Conservation (phyloP, 1,140 invertebrate species). For the Ditylenchus dipsaci region DNA sequence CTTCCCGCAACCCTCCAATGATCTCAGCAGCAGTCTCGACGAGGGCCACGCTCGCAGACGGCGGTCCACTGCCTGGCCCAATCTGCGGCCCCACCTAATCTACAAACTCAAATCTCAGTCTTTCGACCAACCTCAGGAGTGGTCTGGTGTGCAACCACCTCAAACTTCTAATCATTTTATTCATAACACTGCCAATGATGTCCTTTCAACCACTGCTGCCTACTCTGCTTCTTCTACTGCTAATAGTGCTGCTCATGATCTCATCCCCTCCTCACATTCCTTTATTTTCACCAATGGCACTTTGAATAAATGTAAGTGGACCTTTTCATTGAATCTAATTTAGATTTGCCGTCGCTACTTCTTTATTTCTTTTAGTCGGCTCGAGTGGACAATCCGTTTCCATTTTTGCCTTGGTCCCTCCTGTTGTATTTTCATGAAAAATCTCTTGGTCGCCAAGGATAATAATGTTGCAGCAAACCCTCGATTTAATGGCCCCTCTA, state of each 20-base stretch:
- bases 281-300: not conserved
- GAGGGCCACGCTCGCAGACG: not conserved
- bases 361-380: no score
- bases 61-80: not conserved
- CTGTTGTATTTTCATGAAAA: no score
- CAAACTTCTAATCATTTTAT: not conserved
- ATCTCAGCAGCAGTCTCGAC: not conserved
- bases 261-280: not conserved
- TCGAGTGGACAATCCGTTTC: no score
- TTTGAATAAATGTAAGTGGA: not conserved
- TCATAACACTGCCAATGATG: not conserved
- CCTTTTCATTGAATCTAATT: no score
- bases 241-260: not conserved
- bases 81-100: not conserved
- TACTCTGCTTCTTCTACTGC: not conserved
- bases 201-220: not conserved
- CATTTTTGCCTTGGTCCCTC: no score
- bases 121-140: not conserved
- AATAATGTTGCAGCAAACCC: no score
- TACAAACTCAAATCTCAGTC: slow-evolving; percentile 4
- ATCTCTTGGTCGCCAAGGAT: no score
- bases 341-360: no score
- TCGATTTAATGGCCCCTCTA: no score
- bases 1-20: not conserved
- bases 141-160: not conserved